Evolutionary conservation across 2,888 invertebrate species (phyloP).

Genomic region (Tanypteryx hageni): DNA sequence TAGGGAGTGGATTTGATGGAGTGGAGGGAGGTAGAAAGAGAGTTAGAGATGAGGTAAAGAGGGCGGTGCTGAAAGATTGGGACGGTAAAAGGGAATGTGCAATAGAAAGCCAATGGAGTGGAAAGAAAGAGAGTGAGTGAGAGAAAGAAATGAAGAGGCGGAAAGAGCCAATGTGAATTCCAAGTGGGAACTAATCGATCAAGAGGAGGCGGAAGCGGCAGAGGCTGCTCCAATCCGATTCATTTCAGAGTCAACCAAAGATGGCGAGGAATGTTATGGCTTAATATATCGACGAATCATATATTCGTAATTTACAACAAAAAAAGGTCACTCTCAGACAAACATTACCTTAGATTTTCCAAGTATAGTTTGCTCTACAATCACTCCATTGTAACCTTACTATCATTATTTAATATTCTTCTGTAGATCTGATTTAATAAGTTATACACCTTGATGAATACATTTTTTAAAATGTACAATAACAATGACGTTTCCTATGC

Average conservation of each 20-base stretch:
- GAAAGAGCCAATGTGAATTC: not conserved
- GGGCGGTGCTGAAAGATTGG: slow-evolving; percentile 14
- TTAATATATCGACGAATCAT: not conserved
- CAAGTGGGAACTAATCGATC: slow-evolving; percentile 46
- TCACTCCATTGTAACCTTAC: no score
- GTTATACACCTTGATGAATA: no score
- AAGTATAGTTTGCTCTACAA: no score
- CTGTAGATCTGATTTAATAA: no score
- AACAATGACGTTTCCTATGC: no score
- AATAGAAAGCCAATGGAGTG: slow-evolving; percentile 56
- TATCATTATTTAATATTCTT: no score
- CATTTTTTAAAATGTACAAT: no score
- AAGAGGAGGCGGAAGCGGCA: not conserved
- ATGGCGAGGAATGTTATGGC: not conserved
- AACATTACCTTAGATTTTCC: no score
- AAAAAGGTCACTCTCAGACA: no score
- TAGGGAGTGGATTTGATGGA: not conserved
- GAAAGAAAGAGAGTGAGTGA: slow-evolving; percentile 5
- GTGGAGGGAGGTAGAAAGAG: not conserved
- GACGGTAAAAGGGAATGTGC: slow-evolving; percentile 33
- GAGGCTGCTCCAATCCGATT: not conserved
- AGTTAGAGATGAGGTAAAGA: not conserved
- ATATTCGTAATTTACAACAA: not conserved
- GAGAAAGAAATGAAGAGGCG: not conserved
- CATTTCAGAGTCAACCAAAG: slow-evolving; percentile 27